Evolutionary conservation across 2,888 invertebrate genomes (phyloP), one percentile per base, ranked within the genome.

Genomic region (Rhagophthalmus giganteus): DNA sequence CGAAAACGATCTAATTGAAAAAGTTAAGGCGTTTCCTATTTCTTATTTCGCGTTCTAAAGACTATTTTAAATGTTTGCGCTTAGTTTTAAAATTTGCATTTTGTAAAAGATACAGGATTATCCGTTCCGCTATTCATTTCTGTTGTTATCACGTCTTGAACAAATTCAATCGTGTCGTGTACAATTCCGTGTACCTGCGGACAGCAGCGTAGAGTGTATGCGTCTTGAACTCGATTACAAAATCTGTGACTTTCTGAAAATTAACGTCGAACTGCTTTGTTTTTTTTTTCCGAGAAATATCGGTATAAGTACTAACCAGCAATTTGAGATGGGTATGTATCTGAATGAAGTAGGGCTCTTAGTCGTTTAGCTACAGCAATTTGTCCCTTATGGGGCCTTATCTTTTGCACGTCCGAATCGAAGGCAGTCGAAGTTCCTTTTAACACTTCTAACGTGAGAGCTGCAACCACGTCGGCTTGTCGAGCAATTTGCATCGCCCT

Each of bases 101-200:
- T n/a, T n/a, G 37, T 1, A 26, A 59, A 63, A 58, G 56, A 63
- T 76, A 81, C 79, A 49, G 85, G 85, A 68, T 85, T 85, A 67
- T 85, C 85, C 1, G 84, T 85, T 9, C 81, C 83, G 56, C 82
- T 82, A 73, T 85, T 85, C 73, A 85, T 79, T 68, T 85, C 85
- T 1, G 78, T 81, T 0, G 77, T 76, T 13, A 85, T 75, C 5
- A 85, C 75, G 2, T 76, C 73, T 31, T n/a, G n/a, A n/a, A n/a
- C n/a, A n/a, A n/a, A n/a, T n/a, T n/a, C n/a, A n/a, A n/a, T n/a
- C n/a, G n/a, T n/a, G n/a, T n/a, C n/a, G n/a, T n/a, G n/a, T n/a
- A n/a, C n/a, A n/a, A n/a, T n/a, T n/a, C n/a, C n/a, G n/a, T n/a
- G n/a, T n/a, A n/a, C n/a, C n/a, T n/a, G n/a, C n/a, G n/a, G n/a